These are phyloP conservation scores for Argopecten irradians DNA, from an alignment of 1,140 invertebrate genomes.

Conservation along the genomic window DNA sequence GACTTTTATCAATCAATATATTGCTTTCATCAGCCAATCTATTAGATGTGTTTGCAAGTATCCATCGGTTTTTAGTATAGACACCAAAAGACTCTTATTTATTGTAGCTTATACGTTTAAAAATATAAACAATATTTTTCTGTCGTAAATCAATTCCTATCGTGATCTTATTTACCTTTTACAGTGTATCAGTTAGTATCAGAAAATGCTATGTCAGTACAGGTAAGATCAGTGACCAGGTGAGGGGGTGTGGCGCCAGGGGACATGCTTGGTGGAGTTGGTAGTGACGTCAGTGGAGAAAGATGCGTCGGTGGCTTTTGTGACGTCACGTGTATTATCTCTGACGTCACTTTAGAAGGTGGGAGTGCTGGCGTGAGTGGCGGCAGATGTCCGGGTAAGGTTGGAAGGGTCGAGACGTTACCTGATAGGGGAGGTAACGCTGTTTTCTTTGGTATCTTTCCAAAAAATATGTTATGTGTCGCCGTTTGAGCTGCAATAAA, in stretches of 20 bases:
- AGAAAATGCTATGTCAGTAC: not conserved
- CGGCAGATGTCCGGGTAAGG: not conserved
- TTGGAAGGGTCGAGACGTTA: not conserved
- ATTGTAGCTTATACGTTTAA: too few species aligned
- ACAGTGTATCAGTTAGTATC: not conserved
- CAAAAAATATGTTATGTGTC: conserved; percentile 6
- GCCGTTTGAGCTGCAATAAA: not conserved
- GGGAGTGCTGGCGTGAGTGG: not conserved
- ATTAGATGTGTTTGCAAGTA: too few species aligned
- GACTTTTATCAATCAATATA: too few species aligned
- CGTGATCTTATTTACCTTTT: too few species aligned
- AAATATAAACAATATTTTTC: too few species aligned
- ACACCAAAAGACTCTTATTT: too few species aligned
- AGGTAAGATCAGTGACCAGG: not conserved
- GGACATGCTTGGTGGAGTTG: not conserved
- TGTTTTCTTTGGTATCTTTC: not conserved
- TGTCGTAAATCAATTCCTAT: too few species aligned
- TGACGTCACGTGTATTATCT: not conserved
- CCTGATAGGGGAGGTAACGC: not conserved
- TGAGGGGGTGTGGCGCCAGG: not conserved
- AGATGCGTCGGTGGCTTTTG: not conserved
- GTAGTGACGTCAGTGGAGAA: not conserved
- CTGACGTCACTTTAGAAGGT: not conserved
- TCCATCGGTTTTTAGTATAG: too few species aligned
- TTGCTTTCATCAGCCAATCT: too few species aligned